Conservation (phyloP, 2,797 vertebrate genomes). For the Synanceia verrucosa region DNA sequence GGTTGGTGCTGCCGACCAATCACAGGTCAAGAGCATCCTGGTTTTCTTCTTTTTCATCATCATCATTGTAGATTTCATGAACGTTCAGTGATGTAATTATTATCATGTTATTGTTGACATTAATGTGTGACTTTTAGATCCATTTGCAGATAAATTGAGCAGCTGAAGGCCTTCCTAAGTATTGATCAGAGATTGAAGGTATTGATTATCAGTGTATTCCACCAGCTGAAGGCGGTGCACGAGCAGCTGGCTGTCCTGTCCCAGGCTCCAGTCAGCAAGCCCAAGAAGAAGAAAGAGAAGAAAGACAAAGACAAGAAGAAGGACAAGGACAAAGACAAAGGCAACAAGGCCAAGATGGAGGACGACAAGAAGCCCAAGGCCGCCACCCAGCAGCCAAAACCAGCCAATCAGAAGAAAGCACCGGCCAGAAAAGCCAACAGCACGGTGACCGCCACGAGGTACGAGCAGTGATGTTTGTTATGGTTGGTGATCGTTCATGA, state of each 20-base stretch:
- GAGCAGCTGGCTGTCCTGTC: slow-evolving; percentile 97
- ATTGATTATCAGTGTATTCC: slow-evolving; percentile 64
- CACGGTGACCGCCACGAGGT: slow-evolving; percentile 87
- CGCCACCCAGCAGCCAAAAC: slow-evolving; percentile 83
- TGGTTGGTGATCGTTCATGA: no score
- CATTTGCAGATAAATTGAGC: not conserved
- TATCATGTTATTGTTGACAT: not conserved
- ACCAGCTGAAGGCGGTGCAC: slow-evolving; percentile 95
- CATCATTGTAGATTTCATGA: slow-evolving; percentile 27
- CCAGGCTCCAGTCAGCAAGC: slow-evolving; percentile 97
- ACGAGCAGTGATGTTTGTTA: no score
- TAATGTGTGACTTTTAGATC: slow-evolving; percentile 14
- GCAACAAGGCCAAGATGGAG: slow-evolving; percentile 83
- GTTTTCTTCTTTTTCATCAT: slow-evolving; percentile 61
- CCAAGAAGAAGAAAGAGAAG: slow-evolving; percentile 99
- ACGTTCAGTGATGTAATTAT: not conserved
- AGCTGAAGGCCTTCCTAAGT: slow-evolving; percentile 22
- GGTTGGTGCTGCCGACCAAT: slow-evolving; percentile 84
- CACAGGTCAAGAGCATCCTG: slow-evolving; percentile 74
- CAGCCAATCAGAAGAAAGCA: slow-evolving; percentile 88
- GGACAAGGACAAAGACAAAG: slow-evolving; percentile 87
- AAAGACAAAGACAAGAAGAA: slow-evolving; percentile 95
- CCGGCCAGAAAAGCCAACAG: slow-evolving; percentile 93
- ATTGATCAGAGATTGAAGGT: not conserved
- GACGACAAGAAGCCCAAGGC: slow-evolving; percentile 92